phyloP scores from a whole-genome alignment of 2,797 vertebrate genomes.

The Diglossa cyanea region DNA sequence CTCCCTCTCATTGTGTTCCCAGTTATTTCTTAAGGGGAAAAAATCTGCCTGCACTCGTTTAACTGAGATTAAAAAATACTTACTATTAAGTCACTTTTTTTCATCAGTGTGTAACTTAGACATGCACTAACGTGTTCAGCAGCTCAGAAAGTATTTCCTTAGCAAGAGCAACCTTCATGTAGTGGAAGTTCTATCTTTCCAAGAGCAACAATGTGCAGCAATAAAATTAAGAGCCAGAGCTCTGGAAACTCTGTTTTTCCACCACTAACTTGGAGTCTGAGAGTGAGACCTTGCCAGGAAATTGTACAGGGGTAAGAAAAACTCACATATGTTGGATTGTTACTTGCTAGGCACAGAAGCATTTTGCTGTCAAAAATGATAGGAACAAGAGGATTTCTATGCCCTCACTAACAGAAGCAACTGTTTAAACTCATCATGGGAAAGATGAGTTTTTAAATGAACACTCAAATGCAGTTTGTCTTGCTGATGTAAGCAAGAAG shows the following conservation, averaged over 20 bases:
- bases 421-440: neutral
- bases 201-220: slow-evolving; percentile 34
- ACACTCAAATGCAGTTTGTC: neutral
- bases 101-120: slow-evolving; percentile 16
- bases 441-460: neutral
- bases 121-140: slow-evolving; percentile 19
- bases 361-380: neutral
- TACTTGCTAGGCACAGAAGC: neutral
- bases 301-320: neutral
- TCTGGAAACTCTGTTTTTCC: slow-evolving; percentile 51
- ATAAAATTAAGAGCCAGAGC: slow-evolving; percentile 41
- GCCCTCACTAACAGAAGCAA: neutral
- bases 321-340: neutral
- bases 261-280: neutral
- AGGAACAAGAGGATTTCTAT: neutral
- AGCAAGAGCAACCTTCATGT: neutral
- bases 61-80: slow-evolving; percentile 39
- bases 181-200: slow-evolving; percentile 54
- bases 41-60: slow-evolving; percentile 38
- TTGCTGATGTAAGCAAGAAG: slow-evolving; percentile 1
- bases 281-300: slow-evolving; percentile 10
- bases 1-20: neutral
- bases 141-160: slow-evolving; percentile 46
- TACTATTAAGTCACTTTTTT: slow-evolving; percentile 51
- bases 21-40: slow-evolving; percentile 36